A percentile compares a stretch with the other conserved stretches of the same genome.
Conservation (phyloP, 2,888 invertebrate species). For the Lasioglossum leucozonium region DNA sequence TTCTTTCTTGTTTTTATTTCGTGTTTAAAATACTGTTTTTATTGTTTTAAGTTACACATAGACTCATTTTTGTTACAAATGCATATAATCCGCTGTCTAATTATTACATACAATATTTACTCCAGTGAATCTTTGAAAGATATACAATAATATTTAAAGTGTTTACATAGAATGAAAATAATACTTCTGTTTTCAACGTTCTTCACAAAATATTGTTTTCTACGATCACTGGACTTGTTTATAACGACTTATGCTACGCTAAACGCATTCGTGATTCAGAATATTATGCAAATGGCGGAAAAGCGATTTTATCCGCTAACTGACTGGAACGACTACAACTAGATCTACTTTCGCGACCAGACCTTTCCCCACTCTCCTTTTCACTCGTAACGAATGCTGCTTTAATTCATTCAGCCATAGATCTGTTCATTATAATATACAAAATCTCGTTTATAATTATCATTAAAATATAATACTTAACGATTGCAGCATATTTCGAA, state of each 20-base stretch:
- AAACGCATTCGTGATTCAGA: slow-evolving; percentile 1
- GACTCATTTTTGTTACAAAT: no score
- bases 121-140: neutral
- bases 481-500: neutral
- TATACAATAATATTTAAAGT: neutral
- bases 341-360: slow-evolving; percentile 14
- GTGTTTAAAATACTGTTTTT: no score
- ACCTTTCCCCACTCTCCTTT: slow-evolving; percentile 12
- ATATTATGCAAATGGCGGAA: slow-evolving; percentile 4
- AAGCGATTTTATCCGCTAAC: neutral
- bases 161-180: neutral
- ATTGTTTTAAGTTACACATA: no score
- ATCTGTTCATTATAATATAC: neutral
- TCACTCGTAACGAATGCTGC: neutral
- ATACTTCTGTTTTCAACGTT: neutral
- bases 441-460: neutral
- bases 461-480: neutral
- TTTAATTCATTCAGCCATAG: neutral
- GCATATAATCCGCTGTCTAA: no score
- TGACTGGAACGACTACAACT: neutral
- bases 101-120: neutral
- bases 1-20: no score
- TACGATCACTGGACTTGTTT: neutral
- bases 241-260: neutral
- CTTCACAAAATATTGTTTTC: neutral